Evolutionary conservation across 2,888 invertebrate species (phyloP), one percentile per base, ranked within the genome.

Genomic region (Xestoiulus laeticollis): DNA sequence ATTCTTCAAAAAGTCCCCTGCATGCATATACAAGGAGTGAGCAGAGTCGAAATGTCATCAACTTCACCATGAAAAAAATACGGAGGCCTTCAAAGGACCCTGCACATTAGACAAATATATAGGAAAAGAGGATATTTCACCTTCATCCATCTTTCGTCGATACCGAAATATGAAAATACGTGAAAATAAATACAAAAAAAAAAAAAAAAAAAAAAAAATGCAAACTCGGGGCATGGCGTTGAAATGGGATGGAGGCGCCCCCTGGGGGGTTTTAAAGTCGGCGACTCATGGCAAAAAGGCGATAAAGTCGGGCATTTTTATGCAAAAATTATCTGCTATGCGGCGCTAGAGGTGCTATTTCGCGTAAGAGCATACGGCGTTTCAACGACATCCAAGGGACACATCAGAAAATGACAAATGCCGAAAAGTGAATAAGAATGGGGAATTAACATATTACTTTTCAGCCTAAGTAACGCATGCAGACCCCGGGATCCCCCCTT

Each of bases 401-500:
- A 6, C 85, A 85, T 85, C 38, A 14, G 14, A 19, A 19, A 38
- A 44, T 85, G 85, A 85, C 85, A 85, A 85, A 85, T 85, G 85
- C 85, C 43, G 85, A 44, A 85, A 85, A 85, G 85, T 85, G 85
- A 85, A 85, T 85, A 85, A 85, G 85, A 85, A 85, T 85, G 85
- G 85, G 83, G 85, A 85, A 85, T 85, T 85, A 85, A 85, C 44
- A 85, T 85, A 85, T 85, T 85, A 85, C 85, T 32, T 32, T 38
- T 84, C 33, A 32, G 33, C 85, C 26, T 43, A 85, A 85, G 44
- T 85, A 85, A 85, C 38, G 85, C 33, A 10, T 32, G 68, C 68
- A 22, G 68, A 38, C 38, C 38, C 38, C 38, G 6, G 38, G 38
- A 38, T 38, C 38, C 38, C 38, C 38, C 38, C 38, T 38, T n/a